Conservation (phyloP, 2,888 invertebrate genomes). For the Anoplius nigerrimus region DNA sequence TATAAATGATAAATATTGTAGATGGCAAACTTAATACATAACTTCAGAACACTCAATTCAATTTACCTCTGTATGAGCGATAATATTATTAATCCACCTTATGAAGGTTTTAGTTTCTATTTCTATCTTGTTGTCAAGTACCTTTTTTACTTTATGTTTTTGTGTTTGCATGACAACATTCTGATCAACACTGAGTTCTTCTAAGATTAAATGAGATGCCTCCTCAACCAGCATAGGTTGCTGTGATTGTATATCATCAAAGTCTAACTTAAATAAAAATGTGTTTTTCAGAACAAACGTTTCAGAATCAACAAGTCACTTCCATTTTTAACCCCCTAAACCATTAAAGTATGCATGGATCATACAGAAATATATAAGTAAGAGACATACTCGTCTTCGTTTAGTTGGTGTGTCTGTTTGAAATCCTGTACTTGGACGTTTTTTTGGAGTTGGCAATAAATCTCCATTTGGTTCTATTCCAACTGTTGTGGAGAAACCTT, state of each 20-base stretch:
- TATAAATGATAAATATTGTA: too few species aligned
- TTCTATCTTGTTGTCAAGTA: not conserved
- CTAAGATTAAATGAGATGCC: too few species aligned
- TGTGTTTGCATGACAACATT: too few species aligned
- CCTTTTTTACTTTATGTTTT: not conserved
- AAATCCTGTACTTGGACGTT: not conserved
- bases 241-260: not conserved
- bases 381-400: slow-evolving; percentile 11
- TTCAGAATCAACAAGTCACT: too few species aligned
- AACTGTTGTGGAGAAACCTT: not conserved
- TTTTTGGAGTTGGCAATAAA: slow-evolving; percentile 6
- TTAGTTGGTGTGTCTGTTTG: slow-evolving; percentile 18
- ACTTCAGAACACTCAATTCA: not conserved
- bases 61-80: slow-evolving; percentile 16
- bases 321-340: not conserved
- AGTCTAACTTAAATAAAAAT: slow-evolving; percentile 9
- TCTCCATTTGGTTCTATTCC: not conserved
- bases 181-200: too few species aligned
- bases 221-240: too few species aligned
- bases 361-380: not conserved
- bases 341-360: not conserved
- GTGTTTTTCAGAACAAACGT: not conserved
- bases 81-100: slow-evolving; percentile 3
- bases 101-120: not conserved
- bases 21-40: not conserved